Evolutionary conservation across 2,888 invertebrate genomes (phyloP).

Genomic region (Agonopterix alstromeriana): DNA sequence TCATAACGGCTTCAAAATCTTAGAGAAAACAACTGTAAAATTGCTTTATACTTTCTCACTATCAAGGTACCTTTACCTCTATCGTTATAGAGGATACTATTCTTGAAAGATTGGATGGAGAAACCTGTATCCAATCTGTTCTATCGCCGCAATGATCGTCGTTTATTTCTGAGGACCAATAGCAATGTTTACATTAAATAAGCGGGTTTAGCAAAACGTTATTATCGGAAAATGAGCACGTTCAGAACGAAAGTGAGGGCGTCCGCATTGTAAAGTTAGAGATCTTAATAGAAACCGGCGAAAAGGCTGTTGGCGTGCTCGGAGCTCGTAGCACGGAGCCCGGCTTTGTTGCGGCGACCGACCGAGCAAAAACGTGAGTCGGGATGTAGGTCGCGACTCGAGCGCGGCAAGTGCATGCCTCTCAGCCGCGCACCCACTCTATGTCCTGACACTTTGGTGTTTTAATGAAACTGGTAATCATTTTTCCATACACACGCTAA

Average conservation of each 20-base stretch:
- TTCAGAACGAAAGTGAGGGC: conserved; percentile 64
- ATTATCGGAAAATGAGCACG: conserved; percentile 45
- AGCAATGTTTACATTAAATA: conserved; percentile 29
- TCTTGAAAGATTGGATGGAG: neutral
- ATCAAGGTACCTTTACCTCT: no score
- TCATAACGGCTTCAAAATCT: neutral
- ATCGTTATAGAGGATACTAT: no score
- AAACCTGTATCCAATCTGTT: neutral
- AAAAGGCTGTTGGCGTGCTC: conserved; percentile 40
- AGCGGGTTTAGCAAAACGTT: conserved; percentile 24
- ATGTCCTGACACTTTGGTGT: no score
- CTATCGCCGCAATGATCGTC: neutral
- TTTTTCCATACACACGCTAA: no score
- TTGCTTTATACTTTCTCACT: neutral
- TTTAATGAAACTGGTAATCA: no score
- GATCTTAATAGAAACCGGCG: conserved; percentile 63
- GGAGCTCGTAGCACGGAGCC: conserved; percentile 14
- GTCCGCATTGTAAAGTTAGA: conserved; percentile 59
- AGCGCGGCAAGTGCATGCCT: conserved; percentile 8
- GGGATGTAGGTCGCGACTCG: conserved; percentile 56
- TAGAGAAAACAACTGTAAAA: neutral
- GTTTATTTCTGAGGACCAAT: conserved; percentile 5
- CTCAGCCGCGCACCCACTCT: neutral
- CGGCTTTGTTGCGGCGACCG: conserved; percentile 36
- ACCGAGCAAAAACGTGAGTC: conserved; percentile 56